These are phyloP conservation scores for Cylloceria caligata DNA, from an alignment of 2,888 invertebrate genomes.

Conservation along the genomic window DNA sequence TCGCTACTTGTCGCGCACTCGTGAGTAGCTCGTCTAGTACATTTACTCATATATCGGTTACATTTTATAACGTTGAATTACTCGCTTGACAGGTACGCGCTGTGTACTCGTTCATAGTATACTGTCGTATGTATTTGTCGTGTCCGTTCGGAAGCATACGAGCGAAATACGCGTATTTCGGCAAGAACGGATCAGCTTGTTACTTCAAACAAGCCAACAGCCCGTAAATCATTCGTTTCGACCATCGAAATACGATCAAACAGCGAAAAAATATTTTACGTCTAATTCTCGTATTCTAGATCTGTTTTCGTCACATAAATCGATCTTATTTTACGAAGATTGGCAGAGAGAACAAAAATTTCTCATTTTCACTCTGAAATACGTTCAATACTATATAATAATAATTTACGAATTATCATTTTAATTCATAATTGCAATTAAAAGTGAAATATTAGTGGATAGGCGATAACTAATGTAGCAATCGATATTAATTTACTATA, in stretches of 20 bases:
- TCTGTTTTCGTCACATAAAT: background rate
- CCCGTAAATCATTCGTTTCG: constrained; percentile 11
- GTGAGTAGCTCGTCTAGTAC: constrained; percentile 32
- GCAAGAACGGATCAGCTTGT: background rate
- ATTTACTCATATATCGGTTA: constrained; percentile 58
- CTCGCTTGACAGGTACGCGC: constrained; percentile 57
- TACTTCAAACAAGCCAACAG: constrained; percentile 1
- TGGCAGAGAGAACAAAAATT: no score
- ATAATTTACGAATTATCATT: no score
- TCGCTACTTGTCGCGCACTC: constrained; percentile 60
- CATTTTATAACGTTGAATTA: constrained; percentile 57
- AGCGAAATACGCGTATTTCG: background rate
- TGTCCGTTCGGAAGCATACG: background rate
- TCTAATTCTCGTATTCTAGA: background rate
- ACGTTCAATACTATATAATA: no score
- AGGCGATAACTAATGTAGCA: background rate
- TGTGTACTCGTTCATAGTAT: constrained; percentile 39
- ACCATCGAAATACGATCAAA: constrained; percentile 1
- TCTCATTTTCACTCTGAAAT: no score
- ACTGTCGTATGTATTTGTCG: background rate
- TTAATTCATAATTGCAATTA: no score
- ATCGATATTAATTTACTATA: background rate
- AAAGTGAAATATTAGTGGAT: background rate
- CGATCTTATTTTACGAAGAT: background rate
- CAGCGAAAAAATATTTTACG: background rate